Evolutionary conservation across 2,888 invertebrate genomes (phyloP).

Genomic region (Epinotia bilunana): DNA sequence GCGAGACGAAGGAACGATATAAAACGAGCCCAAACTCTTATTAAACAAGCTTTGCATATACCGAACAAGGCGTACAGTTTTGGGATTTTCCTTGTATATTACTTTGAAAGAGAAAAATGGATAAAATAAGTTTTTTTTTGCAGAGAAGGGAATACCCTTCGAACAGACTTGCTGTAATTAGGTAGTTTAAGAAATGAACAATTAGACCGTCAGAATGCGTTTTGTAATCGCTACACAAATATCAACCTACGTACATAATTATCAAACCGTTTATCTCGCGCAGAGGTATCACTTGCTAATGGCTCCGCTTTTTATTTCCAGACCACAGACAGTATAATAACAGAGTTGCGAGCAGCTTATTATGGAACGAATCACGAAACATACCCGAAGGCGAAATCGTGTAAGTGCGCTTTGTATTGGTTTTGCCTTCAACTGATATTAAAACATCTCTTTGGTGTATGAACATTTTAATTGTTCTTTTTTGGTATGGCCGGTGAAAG

Average conservation of each 20-base stretch:
- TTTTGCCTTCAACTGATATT: constrained; percentile 49
- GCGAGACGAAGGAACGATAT: constrained; percentile 70
- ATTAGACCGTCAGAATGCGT: constrained; percentile 36
- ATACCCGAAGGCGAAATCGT: constrained; percentile 44
- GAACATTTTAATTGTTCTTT: constrained; percentile 33
- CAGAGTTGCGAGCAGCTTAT: constrained; percentile 50
- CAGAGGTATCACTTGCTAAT: constrained; percentile 52
- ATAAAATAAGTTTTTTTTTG: neutral
- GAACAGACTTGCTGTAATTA: neutral
- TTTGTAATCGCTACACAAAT: constrained; percentile 36
- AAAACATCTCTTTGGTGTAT: constrained; percentile 44
- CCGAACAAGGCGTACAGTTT: constrained; percentile 59
- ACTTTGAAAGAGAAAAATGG: constrained; percentile 49
- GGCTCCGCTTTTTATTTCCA: constrained; percentile 47
- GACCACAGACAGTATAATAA: constrained; percentile 54
- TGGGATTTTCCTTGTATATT: constrained; percentile 50
- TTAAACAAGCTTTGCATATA: constrained; percentile 77
- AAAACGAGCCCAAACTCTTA: constrained; percentile 71
- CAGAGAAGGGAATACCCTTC: neutral
- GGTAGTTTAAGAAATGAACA: constrained; percentile 20
- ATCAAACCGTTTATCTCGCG: constrained; percentile 45
- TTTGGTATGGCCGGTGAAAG: constrained; percentile 17
- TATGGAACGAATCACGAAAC: constrained; percentile 49
- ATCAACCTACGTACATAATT: constrained; percentile 44
- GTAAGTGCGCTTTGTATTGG: constrained; percentile 49